Evolutionary conservation across 2,113 vertebrate genomes (phyloP).

Genomic region (Pleuronectes platessa): DNA sequence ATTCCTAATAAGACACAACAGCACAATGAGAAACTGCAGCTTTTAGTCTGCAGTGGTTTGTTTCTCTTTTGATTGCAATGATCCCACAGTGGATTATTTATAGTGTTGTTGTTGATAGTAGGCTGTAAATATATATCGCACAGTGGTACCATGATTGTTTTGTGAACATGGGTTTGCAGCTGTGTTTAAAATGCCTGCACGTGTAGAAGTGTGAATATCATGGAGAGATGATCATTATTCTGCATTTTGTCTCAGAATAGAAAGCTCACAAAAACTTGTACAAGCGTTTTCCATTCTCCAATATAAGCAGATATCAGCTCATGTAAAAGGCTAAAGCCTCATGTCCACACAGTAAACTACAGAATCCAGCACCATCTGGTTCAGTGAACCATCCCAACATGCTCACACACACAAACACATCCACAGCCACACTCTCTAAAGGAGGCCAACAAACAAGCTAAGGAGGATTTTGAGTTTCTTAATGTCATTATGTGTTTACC

Average conservation of each 20-base stretch:
- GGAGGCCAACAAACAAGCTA: slow-evolving; percentile 23
- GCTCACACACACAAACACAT: slow-evolving; percentile 9
- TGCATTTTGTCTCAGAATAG: background rate
- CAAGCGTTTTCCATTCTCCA: background rate
- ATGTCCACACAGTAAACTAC: slow-evolving; percentile 29
- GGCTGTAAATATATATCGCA: slow-evolving; percentile 7
- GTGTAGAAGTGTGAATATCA: background rate
- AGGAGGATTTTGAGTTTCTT: slow-evolving; percentile 36
- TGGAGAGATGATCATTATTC: background rate
- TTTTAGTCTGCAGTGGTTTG: slow-evolving; percentile 21
- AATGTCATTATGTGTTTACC: slow-evolving; percentile 18
- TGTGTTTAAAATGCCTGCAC: slow-evolving; percentile 12
- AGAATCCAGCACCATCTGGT: slow-evolving; percentile 48
- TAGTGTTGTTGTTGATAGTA: slow-evolving; percentile 7
- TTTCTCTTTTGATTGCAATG: slow-evolving; percentile 45
- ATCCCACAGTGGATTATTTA: slow-evolving; percentile 30
- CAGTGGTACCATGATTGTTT: background rate
- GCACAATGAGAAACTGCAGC: slow-evolving; percentile 1
- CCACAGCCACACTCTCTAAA: slow-evolving; percentile 2
- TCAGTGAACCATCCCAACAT: background rate
- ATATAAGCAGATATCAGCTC: slow-evolving; percentile 35
- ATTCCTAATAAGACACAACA: slow-evolving; percentile 45
- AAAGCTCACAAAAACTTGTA: background rate
- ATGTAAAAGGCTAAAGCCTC: slow-evolving; percentile 1
- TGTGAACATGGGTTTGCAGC: slow-evolving; percentile 4